These are phyloP conservation scores for Dromococcyx pavoninus DNA, from an alignment of 2,797 vertebrate species.

Conservation along the genomic window DNA sequence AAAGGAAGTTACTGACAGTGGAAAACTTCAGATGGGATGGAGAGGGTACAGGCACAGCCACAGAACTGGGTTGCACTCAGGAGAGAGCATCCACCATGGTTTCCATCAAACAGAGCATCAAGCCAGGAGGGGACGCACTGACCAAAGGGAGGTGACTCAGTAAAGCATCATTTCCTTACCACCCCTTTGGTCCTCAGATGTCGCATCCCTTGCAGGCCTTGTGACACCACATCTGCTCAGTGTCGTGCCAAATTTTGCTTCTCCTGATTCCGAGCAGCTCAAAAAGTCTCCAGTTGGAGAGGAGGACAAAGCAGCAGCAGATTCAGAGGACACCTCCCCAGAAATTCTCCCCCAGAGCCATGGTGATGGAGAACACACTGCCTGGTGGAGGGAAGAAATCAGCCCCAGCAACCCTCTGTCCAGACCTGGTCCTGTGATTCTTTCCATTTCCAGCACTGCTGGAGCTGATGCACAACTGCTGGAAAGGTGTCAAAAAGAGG, in stretches of 20 bases:
- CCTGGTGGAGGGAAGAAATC: background rate
- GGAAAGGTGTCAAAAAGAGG: background rate
- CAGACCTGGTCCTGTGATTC: background rate
- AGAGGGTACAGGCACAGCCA: background rate
- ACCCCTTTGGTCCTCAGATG: background rate
- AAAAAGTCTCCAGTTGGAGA: background rate
- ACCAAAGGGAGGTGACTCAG: background rate
- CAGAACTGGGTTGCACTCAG: background rate
- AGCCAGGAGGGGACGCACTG: background rate
- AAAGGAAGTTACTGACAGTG: background rate
- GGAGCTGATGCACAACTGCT: background rate
- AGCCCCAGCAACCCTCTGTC: fast-evolving
- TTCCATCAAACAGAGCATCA: background rate
- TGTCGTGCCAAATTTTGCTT: background rate
- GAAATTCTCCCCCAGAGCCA: fast-evolving
- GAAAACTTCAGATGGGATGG: background rate
- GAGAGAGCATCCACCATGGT: background rate
- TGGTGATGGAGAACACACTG: background rate
- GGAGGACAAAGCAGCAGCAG: background rate
- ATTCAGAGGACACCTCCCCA: background rate
- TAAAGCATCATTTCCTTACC: background rate
- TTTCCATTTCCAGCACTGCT: background rate
- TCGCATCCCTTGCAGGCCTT: background rate
- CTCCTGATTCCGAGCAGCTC: background rate
- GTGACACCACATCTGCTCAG: fast-evolving